Evolutionary conservation across 1,140 invertebrate species (phyloP).

Genomic region (Chrysopa pallens): DNA sequence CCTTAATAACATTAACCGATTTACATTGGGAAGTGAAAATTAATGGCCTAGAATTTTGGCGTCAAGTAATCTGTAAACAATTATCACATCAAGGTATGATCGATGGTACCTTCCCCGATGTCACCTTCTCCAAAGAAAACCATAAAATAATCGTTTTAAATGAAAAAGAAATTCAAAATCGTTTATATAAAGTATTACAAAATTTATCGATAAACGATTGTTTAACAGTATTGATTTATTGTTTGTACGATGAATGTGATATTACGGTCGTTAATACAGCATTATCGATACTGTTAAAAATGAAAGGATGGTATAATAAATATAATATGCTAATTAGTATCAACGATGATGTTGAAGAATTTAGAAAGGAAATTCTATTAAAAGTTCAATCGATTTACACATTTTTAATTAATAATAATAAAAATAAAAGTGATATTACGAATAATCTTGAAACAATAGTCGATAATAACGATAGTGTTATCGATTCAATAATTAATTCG

Average conservation of each 20-base stretch:
- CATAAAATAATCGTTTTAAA: slow-evolving; percentile 56
- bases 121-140: slow-evolving; percentile 59
- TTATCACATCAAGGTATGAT: slow-evolving; percentile 59
- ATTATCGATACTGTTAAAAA: slow-evolving; percentile 29
- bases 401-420: too few species aligned
- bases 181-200: slow-evolving; percentile 43
- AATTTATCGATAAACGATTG: slow-evolving; percentile 44
- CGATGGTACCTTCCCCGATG: slow-evolving; percentile 51
- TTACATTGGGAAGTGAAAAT: slow-evolving; percentile 65
- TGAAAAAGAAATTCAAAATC: slow-evolving; percentile 40
- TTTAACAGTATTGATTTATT: slow-evolving; percentile 41
- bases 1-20: slow-evolving; percentile 41
- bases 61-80: slow-evolving; percentile 38
- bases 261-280: slow-evolving; percentile 44
- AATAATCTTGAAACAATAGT: too few species aligned
- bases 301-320: slow-evolving; percentile 35
- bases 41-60: slow-evolving; percentile 50
- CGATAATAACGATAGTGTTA: slow-evolving; percentile 15
- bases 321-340: slow-evolving; percentile 27
- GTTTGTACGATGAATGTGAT: slow-evolving; percentile 49
- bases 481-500: slow-evolving; percentile 31
- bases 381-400: too few species aligned
- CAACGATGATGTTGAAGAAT: not conserved
- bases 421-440: too few species aligned
- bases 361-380: too few species aligned